Percentiles rank a stretch among this genome's conserved stretches.
These are phyloP conservation scores for Hemibagrus guttatus DNA, from an alignment of 2,797 vertebrate genomes.

Conservation along the genomic window DNA sequence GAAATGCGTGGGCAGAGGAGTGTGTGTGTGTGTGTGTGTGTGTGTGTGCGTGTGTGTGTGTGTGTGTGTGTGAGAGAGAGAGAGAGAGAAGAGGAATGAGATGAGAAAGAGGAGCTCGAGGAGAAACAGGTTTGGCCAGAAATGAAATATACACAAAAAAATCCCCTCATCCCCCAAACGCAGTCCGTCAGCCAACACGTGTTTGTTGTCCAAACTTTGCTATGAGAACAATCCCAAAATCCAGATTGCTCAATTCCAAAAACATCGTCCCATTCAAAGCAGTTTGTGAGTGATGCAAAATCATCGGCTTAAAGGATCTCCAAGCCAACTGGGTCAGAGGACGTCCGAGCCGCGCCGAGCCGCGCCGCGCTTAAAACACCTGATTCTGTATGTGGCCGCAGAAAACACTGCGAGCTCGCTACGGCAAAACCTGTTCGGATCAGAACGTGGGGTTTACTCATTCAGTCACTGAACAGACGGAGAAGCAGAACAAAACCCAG, in stretches of 20 bases:
- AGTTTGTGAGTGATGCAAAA: constrained; percentile 6
- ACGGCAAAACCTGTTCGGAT: background rate
- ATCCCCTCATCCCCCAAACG: background rate
- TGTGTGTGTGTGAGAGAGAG: background rate
- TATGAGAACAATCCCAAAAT: constrained; percentile 16
- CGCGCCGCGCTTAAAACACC: background rate
- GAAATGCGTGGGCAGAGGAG: constrained; percentile 22
- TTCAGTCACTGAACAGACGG: background rate
- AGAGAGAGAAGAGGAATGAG: background rate
- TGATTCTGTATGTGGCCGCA: too few species aligned
- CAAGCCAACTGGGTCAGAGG: constrained; percentile 16
- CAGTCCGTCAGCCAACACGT: background rate
- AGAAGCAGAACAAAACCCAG: background rate
- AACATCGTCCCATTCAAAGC: constrained; percentile 16
- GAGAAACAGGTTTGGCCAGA: background rate
- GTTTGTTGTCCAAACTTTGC: constrained; percentile 1
- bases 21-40: background rate
- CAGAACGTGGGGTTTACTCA: background rate
- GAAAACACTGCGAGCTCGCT: background rate
- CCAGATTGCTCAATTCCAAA: constrained; percentile 35
- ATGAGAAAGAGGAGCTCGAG: background rate
- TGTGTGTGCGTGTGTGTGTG: background rate
- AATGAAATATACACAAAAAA: background rate
- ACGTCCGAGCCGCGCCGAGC: background rate
- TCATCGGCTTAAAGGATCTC: background rate